Base-by-base conservation (phyloP, 2,888 invertebrate genomes). In the Cyclophora punctaria region DNA sequence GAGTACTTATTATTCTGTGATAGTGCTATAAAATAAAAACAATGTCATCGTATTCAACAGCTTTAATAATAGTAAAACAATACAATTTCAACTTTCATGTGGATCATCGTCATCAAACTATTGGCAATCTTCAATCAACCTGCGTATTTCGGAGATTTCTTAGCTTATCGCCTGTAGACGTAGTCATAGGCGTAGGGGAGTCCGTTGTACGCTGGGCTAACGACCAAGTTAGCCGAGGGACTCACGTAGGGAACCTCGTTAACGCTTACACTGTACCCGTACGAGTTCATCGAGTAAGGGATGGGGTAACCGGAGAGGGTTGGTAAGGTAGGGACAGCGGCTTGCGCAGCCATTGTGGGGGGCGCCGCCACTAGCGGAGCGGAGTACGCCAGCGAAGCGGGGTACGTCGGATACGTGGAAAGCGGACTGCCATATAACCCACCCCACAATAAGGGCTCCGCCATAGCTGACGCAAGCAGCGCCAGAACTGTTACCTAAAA, bases 401-500 rank as follows among this genome's bases (percentile, higher is more conserved):
- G 42, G 51, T 62, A 51, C 0, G 62, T 20, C 51, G 0, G 63
- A 43, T 3, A 59, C 34, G 41, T 60, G 59, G 4, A 66, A 54
- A 7, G 67, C 55, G 33, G 69, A 59, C 7, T 37, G 5, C 65
- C 66, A 46, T 69, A 64, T 5, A 69, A 2, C 41, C 20, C 20
- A 48, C 41, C 20, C 46, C 48, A 53, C 0, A 50, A 47, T 2
- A 74, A 61, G 2, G 80, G 82, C 0, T 79, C 70, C 20, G 78
- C 75, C 34, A 67, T 51, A 7, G 56, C 74, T 5, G 63, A 52
- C 3, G 69, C 73, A 5, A 75, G 40, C 41, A 77, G 35, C 2
- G 70, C 69, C 52, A 75, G 34, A 7, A 74, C 7, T 35, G 65
- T 55, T n/a, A 80, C 57, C 81, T 81, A 71, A 49, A 67, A 54